phyloP scores from a whole-genome alignment of 2,888 invertebrate genomes.

The Eupithecia abbreviata region DNA sequence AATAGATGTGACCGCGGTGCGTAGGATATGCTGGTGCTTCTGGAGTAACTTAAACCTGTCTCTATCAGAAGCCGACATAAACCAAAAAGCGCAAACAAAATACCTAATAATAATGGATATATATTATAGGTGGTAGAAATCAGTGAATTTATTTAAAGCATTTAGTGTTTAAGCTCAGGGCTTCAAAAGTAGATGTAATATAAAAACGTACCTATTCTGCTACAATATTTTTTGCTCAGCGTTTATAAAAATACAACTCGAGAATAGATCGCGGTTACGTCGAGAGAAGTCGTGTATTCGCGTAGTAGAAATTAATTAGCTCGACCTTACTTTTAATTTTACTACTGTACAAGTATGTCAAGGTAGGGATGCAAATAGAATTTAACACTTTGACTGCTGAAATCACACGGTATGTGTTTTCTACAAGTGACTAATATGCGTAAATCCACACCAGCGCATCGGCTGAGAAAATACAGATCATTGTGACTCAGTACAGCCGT shows the following conservation, averaged over 20 bases:
- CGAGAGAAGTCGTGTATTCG: slow-evolving; percentile 68
- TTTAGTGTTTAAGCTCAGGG: background rate
- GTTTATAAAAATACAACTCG: slow-evolving; percentile 51
- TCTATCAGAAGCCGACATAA: too few relatives aligned
- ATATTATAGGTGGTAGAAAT: too few relatives aligned
- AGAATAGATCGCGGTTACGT: slow-evolving; percentile 62
- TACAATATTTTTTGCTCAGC: background rate
- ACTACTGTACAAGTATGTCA: background rate
- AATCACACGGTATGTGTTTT: too few relatives aligned
- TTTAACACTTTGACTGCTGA: too few relatives aligned
- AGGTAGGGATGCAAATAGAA: background rate
- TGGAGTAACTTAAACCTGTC: background rate
- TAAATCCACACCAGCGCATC: too few relatives aligned
- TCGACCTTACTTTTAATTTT: background rate
- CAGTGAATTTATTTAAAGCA: background rate
- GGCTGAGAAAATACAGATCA: too few relatives aligned
- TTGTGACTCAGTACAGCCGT: too few relatives aligned
- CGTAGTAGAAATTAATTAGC: slow-evolving; percentile 59
- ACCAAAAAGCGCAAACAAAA: background rate
- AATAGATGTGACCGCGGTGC: too few relatives aligned
- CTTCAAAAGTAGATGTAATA: background rate
- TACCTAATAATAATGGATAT: too few relatives aligned
- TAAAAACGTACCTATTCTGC: background rate
- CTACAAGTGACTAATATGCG: too few relatives aligned
- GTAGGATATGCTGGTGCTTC: background rate